Conservation (phyloP, 2,113 vertebrate genomes). For the Eulacestoma nigropectus region DNA sequence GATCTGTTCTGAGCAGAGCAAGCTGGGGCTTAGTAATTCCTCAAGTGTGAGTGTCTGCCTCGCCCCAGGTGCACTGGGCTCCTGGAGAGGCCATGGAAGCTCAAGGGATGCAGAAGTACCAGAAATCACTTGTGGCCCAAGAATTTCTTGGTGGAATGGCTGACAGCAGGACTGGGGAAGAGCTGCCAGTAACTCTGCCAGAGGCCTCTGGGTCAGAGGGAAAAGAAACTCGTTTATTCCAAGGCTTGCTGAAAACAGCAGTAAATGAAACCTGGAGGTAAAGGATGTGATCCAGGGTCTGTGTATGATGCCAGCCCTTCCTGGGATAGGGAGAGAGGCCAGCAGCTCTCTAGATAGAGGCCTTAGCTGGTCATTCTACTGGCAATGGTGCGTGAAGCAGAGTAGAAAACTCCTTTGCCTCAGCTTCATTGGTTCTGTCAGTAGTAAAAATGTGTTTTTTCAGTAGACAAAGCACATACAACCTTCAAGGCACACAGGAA, state of each 20-base stretch:
- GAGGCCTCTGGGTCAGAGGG: neutral
- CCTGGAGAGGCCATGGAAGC: neutral
- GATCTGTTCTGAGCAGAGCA: neutral
- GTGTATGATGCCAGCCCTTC: neutral
- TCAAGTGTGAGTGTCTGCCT: rapidly evolving
- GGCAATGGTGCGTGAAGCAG: neutral
- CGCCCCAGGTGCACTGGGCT: neutral
- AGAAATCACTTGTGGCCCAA: neutral
- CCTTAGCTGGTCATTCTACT: neutral
- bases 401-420: neutral
- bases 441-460: conserved; percentile 28
- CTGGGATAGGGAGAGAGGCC: neutral
- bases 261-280: neutral
- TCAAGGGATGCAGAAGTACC: conserved; percentile 5
- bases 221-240: neutral
- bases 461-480: conserved; percentile 45
- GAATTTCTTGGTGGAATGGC: neutral
- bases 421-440: conserved; percentile 34
- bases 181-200: conserved; percentile 15
- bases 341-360: neutral
- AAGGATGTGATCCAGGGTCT: neutral
- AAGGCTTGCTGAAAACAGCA: conserved; percentile 23
- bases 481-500: conserved; percentile 17
- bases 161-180: neutral
- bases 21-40: neutral